Percentiles rank a stretch among this genome's conserved stretches.
phyloP scores from a whole-genome alignment of 1,140 invertebrate genomes.

The Triops cancriformis region DNA sequence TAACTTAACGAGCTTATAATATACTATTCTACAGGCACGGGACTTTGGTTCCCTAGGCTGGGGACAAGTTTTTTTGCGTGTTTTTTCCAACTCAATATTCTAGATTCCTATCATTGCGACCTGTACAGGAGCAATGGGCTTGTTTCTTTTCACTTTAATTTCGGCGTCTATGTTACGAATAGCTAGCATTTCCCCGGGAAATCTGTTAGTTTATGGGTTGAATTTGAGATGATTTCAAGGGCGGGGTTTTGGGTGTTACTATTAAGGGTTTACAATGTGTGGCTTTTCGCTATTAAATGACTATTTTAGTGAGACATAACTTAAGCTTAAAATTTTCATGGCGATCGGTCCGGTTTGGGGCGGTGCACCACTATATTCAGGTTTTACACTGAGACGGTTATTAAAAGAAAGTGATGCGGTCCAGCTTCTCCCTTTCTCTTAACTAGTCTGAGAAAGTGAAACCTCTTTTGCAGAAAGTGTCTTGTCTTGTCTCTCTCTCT shows the following conservation, averaged over 20 bases:
- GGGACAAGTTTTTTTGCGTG: no score
- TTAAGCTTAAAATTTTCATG: neutral
- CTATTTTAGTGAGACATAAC: neutral
- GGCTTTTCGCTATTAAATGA: neutral
- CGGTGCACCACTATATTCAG: neutral
- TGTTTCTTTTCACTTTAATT: no score
- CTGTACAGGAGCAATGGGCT: no score
- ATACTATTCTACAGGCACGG: no score
- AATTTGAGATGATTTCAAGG: neutral
- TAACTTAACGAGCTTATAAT: no score
- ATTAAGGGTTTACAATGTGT: neutral
- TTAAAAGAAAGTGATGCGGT: constrained; percentile 14
- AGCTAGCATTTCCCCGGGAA: no score
- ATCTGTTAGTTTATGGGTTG: neutral
- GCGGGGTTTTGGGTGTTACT: neutral
- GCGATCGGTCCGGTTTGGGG: neutral
- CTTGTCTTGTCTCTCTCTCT: neutral
- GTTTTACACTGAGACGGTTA: neutral
- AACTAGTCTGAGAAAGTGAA: neutral
- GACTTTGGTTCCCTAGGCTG: no score
- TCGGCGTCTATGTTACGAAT: no score
- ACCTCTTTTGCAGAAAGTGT: neutral
- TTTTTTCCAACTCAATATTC: no score
- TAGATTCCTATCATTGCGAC: no score
- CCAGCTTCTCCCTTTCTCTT: constrained; percentile 2